Conservation (phyloP, 2,113 vertebrate genomes). For the Tenebrosternarchus preto region DNA sequence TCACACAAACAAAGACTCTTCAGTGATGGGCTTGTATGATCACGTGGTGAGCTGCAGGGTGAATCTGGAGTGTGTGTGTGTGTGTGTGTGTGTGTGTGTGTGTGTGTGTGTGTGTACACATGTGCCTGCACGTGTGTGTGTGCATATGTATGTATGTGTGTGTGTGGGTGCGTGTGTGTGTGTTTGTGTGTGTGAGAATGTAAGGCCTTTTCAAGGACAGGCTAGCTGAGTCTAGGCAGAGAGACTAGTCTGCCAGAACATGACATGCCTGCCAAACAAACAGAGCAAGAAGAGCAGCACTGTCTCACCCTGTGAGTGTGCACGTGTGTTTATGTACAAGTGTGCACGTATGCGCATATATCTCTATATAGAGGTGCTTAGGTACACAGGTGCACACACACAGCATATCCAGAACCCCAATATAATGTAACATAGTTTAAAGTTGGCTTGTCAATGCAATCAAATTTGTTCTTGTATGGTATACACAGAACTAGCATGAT, state of each 20-base stretch:
- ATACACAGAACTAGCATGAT: background rate
- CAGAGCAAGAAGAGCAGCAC: slow-evolving; percentile 29
- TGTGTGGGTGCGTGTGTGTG: slow-evolving; percentile 25
- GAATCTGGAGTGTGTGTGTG: background rate
- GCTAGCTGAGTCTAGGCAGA: slow-evolving; percentile 52
- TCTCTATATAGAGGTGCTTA: slow-evolving; percentile 49
- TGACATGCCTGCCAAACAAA: slow-evolving; percentile 37
- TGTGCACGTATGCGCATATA: slow-evolving; percentile 59
- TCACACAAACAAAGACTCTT: slow-evolving; percentile 26
- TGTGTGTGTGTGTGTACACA: slow-evolving; percentile 13
- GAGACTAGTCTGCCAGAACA: slow-evolving; percentile 52
- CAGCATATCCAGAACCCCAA: background rate
- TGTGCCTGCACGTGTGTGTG: slow-evolving; percentile 26
- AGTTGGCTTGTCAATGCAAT: background rate
- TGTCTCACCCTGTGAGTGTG: background rate
- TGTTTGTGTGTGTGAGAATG: slow-evolving; percentile 24
- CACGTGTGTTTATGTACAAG: slow-evolving; percentile 50
- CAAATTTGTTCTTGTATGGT: background rate
- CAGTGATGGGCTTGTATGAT: background rate
- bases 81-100: slow-evolving; percentile 37
- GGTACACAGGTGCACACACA: slow-evolving; percentile 28
- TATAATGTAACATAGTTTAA: background rate
- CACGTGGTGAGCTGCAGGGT: slow-evolving; percentile 18
- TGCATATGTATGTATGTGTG: slow-evolving; percentile 36
- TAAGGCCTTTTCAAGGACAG: slow-evolving; percentile 57